Conservation (phyloP, 2,888 invertebrate genomes). For the Toxonevra muliebris region DNA sequence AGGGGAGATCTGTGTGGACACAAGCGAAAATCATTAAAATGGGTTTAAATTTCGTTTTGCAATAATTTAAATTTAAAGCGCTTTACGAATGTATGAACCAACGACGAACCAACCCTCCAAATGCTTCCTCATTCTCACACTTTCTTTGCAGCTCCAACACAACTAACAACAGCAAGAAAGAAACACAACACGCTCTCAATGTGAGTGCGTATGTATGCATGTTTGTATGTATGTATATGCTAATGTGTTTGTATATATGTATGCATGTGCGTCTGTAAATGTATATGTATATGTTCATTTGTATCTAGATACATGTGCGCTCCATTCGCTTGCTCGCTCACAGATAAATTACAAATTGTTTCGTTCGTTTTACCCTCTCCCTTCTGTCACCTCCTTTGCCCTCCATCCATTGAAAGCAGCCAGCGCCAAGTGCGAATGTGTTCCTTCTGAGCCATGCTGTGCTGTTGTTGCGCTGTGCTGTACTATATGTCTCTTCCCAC, state of each 20-base stretch:
- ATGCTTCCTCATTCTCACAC: too few relatives aligned
- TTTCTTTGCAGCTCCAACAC: too few relatives aligned
- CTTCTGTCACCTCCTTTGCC: not conserved
- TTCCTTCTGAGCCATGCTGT: not conserved
- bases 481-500: not conserved
- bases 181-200: slow-evolving; percentile 4
- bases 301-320: not conserved
- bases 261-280: slow-evolving; percentile 13
- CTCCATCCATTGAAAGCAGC: too few relatives aligned
- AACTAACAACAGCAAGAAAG: too few relatives aligned
- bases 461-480: slow-evolving; percentile 10
- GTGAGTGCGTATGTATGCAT: slow-evolving; percentile 17
- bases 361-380: slow-evolving; percentile 44
- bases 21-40: slow-evolving; percentile 22
- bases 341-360: slow-evolving; percentile 62
- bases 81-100: slow-evolving; percentile 10
- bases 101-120: slow-evolving; percentile 3
- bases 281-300: slow-evolving; percentile 16
- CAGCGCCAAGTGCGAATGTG: too few relatives aligned
- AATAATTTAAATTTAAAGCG: slow-evolving; percentile 32
- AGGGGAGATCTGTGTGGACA: not conserved
- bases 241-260: slow-evolving; percentile 27
- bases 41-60: slow-evolving; percentile 23
- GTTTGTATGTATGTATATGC: slow-evolving; percentile 34
- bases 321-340: slow-evolving; percentile 47